Base-by-base conservation (phyloP, 2,113 vertebrate species). In the Ammodytes marinus region DNA sequence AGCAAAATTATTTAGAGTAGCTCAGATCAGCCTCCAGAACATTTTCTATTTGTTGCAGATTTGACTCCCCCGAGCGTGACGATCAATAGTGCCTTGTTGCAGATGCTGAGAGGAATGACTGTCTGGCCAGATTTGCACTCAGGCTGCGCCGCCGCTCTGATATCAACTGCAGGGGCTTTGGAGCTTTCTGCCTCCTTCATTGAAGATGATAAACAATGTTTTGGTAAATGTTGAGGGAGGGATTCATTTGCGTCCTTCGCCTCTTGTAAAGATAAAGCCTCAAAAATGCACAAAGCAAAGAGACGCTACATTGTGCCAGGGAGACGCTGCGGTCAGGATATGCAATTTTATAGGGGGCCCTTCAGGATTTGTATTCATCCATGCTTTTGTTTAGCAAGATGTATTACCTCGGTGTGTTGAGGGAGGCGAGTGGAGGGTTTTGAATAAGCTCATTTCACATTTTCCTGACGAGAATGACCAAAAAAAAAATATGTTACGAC, bases 1-100 rank as follows among this genome's bases (percentile, higher is more conserved):
- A 74, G 89, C 65, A 83, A 90, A 90, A 93, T 94, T 88, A 93
- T 91, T 93, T 86, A 85, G 85, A 93, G 88, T 65, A 87, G 81
- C 80, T 90, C 76, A 79, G 86, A 81, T 67, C 70, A 78, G 66
- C 79, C 76, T 74, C 58, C 15, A 39, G 50, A 80, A 86, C 58
- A 67, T 82, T 75, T 88, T 90, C 49, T 71, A 11, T 90, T 80
- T 71, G 88, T 86, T 88, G 78, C 85, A 84, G 77, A 70, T 84
- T 88, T 73, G 82, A 91, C 73, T 91, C 88, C 82, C 84, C 58
- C 0, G 42, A 83, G 74, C 66, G 39, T 7, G 37, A 27, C 13
- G 69, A 93, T 95, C 88, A 80, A 92, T 94, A 80, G 64, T 47
- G 80, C 77, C 76, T 88, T 86, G 77, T 81, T 87, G 82, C 67